phyloP scores from a whole-genome alignment of 2,888 invertebrate genomes.

The Diploptera punctata region DNA sequence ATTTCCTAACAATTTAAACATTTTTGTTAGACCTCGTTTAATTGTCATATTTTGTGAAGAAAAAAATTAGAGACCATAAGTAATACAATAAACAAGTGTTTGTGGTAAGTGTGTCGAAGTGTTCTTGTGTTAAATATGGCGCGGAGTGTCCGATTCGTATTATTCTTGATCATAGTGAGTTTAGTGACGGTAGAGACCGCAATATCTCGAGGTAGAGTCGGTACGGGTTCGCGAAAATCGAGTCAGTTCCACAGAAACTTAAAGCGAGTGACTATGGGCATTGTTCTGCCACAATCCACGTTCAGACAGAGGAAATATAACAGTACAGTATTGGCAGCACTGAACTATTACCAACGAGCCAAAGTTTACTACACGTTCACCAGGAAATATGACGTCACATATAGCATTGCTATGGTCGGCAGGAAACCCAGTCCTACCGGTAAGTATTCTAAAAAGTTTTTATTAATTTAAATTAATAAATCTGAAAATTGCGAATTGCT shows the following conservation, averaged over 20 bases:
- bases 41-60: no score
- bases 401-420: constrained; percentile 14
- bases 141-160: neutral
- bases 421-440: neutral
- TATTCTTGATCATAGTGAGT: neutral
- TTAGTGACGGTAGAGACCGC: neutral
- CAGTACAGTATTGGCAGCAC: neutral
- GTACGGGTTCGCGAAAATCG: neutral
- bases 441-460: neutral
- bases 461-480: no score
- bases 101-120: no score
- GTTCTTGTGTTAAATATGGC: neutral
- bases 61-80: no score
- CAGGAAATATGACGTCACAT: constrained; percentile 1
- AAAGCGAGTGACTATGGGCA: neutral
- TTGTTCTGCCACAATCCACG: constrained; percentile 3
- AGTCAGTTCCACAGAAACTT: neutral
- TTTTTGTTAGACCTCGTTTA: no score
- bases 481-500: no score
- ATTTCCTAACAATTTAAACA: no score
- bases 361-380: neutral
- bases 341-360: neutral
- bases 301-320: constrained; percentile 16
- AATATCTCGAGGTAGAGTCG: neutral
- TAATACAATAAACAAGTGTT: no score